Base-by-base conservation (phyloP, 1,140 invertebrate genomes). In the Streblospio benedicti region DNA sequence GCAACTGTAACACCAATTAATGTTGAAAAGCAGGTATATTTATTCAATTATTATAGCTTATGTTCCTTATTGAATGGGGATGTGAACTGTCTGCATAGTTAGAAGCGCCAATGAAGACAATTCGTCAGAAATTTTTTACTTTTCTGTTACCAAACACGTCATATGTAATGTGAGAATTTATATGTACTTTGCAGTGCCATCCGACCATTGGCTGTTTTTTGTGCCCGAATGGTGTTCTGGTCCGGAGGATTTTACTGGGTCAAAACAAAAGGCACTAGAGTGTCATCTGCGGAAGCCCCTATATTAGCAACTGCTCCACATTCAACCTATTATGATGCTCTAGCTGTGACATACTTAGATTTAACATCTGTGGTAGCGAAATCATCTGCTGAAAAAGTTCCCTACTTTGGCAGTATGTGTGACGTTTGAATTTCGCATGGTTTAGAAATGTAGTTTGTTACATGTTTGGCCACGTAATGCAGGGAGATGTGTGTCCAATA, bases 291-390 rank as follows among this genome's bases (percentile, higher is more conserved):
- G 63, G 86, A 90, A 63, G 91, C 91, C 1, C 89, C 90, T 2
- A 85, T 96, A 61, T 77, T 94, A 57, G 86, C 85, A n/a, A 83
- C 91, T 49, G 90, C 90, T 20, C 91, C 92, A 5, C 92, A 95
- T 76, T 94, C 91, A 23, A 86, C 87, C 57, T 93, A 89, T 82
- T 88, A 91, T 78, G 92, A 94, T 79, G 87, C 89, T 55, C 83
- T 94, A 61, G 83, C 86, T 61, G 86, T 90, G 60, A 84, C 90
- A 61, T 69, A 64, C 63, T 82, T 91, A 59, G 85, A 86, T 28
- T 87, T 87, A 25, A 89, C 90, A 2, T 89, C 87, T 70, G 87
- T 93, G 72, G 90, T 95, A 63, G 89, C 89, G 57, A 93, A 91
- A 73, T 85, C 84, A 20, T 88, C 90, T 74, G 86, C 86, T 30